Evolutionary conservation across 2,113 vertebrate species (phyloP).

Genomic region (Ochotona princeps): DNA sequence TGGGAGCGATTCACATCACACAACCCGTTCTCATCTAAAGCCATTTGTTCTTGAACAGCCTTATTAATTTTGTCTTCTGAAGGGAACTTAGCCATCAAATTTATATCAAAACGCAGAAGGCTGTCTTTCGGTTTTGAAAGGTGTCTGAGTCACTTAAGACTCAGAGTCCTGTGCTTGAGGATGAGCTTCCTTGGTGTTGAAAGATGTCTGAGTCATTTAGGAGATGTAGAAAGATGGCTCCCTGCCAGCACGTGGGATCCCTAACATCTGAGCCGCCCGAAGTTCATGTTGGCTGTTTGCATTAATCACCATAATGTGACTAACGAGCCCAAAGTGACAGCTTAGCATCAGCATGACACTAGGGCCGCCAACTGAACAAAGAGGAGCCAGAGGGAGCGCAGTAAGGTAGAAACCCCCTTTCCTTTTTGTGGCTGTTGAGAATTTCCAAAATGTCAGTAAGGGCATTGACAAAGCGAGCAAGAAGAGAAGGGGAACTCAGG

Average conservation of each 20-base stretch:
- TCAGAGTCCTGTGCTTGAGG: conserved; percentile 65
- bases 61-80: conserved; percentile 61
- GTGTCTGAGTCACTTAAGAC: conserved; percentile 78
- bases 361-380: conserved; percentile 55
- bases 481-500: neutral
- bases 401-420: conserved; percentile 55
- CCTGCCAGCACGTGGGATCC: conserved; percentile 71
- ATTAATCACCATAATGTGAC: conserved; percentile 81
- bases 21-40: conserved; percentile 43
- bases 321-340: conserved; percentile 73
- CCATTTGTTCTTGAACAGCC: conserved; percentile 50
- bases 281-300: conserved; percentile 80
- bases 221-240: conserved; percentile 57
- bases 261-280: conserved; percentile 76
- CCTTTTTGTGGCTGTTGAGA: neutral
- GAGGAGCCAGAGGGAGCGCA: neutral
- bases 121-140: conserved; percentile 71
- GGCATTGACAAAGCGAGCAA: neutral
- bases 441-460: conserved; percentile 38
- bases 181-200: conserved; percentile 70
- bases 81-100: conserved; percentile 60
- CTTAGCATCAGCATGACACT: conserved; percentile 32
- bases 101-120: conserved; percentile 65
- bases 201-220: conserved; percentile 79
- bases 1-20: neutral